Percentiles rank a stretch among this genome's conserved stretches.
These are phyloP conservation scores for Caenorhabditis sp. DNA, from an alignment of 2,888 invertebrate genomes.

Conservation along the genomic window DNA sequence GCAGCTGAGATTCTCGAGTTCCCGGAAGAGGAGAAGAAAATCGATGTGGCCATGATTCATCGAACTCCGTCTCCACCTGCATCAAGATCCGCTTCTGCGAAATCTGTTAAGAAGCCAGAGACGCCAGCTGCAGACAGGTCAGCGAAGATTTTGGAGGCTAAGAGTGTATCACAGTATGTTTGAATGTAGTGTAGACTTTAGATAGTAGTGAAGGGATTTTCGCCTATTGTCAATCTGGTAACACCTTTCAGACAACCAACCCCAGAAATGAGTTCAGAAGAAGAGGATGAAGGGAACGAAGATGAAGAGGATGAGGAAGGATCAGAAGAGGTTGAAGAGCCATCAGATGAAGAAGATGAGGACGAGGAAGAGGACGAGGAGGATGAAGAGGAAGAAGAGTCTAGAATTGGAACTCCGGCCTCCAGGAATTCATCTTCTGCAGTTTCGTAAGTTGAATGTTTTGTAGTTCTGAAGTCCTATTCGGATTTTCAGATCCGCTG, in stretches of 20 bases:
- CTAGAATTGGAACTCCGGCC: slow-evolving; percentile 46
- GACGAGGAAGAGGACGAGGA: slow-evolving; percentile 37
- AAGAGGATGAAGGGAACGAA: slow-evolving; percentile 42
- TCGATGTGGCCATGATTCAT: slow-evolving; percentile 58
- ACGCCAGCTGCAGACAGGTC: slow-evolving; percentile 43
- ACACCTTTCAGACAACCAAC: slow-evolving; percentile 50
- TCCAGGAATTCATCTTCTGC: slow-evolving; percentile 48
- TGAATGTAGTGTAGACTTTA: neutral
- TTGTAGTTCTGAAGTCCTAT: no score
- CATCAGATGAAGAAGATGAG: slow-evolving; percentile 36
- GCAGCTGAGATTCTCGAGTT: slow-evolving; percentile 63
- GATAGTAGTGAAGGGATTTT: neutral
- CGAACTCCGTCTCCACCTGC: slow-evolving; percentile 55
- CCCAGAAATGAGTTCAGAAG: slow-evolving; percentile 39
- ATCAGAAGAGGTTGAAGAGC: slow-evolving; percentile 34
- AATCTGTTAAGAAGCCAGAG: slow-evolving; percentile 24
- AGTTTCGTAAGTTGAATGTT: slow-evolving; percentile 28
- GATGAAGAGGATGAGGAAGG: slow-evolving; percentile 44
- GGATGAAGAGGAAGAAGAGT: slow-evolving; percentile 24
- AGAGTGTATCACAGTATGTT: slow-evolving; percentile 57
- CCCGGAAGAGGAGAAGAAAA: slow-evolving; percentile 49
- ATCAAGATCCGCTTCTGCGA: slow-evolving; percentile 32
- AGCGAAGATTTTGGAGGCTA: slow-evolving; percentile 53
- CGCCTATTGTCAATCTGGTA: neutral
- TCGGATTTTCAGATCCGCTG: slow-evolving; percentile 28